Evolutionary conservation across 2,888 invertebrate genomes (phyloP).

Genomic region (Prosapia bicincta): DNA sequence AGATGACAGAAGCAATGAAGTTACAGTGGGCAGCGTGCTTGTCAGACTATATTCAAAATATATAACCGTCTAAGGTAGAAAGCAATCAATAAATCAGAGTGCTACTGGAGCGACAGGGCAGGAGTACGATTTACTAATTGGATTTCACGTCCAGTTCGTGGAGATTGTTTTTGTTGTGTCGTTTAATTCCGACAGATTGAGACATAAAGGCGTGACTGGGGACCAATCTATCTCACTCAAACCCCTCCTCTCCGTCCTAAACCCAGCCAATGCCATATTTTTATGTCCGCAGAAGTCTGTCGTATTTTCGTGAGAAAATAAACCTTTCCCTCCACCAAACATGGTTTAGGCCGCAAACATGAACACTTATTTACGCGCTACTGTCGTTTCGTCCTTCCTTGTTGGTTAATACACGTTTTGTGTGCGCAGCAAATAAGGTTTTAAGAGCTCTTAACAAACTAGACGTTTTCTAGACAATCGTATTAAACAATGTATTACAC

Average conservation of each 20-base stretch:
- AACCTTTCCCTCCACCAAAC: neutral
- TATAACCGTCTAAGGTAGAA: neutral
- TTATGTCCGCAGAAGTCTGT: neutral
- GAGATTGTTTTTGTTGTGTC: neutral
- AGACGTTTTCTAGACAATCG: too few species aligned
- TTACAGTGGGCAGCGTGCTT: too few species aligned
- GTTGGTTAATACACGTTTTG: too few species aligned
- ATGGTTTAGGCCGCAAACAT: neutral
- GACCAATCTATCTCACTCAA: neutral
- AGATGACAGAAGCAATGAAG: too few species aligned
- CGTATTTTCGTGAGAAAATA: neutral
- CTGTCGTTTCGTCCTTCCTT: neutral
- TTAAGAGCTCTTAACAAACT: too few species aligned
- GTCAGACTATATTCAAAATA: too few species aligned
- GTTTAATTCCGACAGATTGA: neutral
- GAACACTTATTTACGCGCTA: neutral
- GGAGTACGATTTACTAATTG: neutral
- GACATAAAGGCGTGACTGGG: neutral
- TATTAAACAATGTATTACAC: too few species aligned
- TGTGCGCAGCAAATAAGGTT: too few species aligned
- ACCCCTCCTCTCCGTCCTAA: neutral
- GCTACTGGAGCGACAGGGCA: neutral
- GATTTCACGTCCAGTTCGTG: neutral
- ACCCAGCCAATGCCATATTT: neutral
- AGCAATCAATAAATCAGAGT: neutral